phyloP scores from a whole-genome alignment of 64 coral and sea anemone genomes.

The Hydrozoanthus tunicans region DNA sequence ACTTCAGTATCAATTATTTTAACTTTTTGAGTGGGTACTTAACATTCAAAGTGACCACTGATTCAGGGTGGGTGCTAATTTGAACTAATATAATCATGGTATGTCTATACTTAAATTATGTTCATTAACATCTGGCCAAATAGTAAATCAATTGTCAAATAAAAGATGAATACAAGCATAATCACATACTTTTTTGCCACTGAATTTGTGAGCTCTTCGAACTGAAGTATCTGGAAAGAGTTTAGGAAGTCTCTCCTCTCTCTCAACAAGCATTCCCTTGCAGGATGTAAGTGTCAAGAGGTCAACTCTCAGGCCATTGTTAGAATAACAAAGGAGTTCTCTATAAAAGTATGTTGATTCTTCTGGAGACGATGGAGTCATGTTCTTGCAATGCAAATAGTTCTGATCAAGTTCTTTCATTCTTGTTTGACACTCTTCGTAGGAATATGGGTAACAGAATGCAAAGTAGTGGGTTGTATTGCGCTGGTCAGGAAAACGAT shows the following conservation, averaged over 20 bases:
- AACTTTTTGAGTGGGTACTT: too few relatives aligned
- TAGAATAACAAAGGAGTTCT: slow-evolving; percentile 85
- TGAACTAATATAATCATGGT: too few relatives aligned
- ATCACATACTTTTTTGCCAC: slow-evolving; percentile 82
- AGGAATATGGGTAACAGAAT: slow-evolving; percentile 94
- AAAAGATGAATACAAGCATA: not conserved
- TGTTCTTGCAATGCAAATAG: slow-evolving; percentile 55
- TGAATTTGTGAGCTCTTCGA: slow-evolving; percentile 79
- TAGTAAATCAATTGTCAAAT: not conserved
- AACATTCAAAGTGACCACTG: too few relatives aligned
- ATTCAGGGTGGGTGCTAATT: too few relatives aligned
- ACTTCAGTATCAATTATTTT: too few relatives aligned
- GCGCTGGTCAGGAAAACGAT: slow-evolving; percentile 93
- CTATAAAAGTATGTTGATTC: slow-evolving; percentile 80
- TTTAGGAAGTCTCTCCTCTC: slow-evolving; percentile 57
- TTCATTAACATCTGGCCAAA: not conserved
- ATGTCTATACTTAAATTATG: too few relatives aligned
- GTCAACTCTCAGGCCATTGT: slow-evolving; percentile 89
- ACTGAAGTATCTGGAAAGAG: slow-evolving; percentile 85
- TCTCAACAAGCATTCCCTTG: slow-evolving; percentile 73
- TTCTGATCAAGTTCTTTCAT: slow-evolving; percentile 62
- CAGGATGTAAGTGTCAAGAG: slow-evolving; percentile 88
- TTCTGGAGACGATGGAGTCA: slow-evolving; percentile 69
- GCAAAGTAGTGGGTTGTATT: slow-evolving; percentile 91
- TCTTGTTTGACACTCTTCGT: slow-evolving; percentile 81